These are phyloP conservation scores for Plebejus melissa DNA, from an alignment of 2,888 invertebrate genomes.

Conservation along the genomic window DNA sequence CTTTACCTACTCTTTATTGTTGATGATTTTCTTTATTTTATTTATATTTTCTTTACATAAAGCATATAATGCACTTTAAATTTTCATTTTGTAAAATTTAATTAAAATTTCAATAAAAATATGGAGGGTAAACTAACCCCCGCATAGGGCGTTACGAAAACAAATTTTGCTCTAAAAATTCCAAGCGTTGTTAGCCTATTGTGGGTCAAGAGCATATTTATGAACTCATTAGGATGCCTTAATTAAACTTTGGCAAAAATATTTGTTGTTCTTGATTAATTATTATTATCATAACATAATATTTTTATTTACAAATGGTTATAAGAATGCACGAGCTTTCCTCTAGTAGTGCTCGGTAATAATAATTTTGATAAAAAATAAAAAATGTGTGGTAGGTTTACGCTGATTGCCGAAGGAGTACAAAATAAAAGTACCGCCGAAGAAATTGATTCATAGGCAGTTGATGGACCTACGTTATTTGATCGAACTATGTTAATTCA, in stretches of 20 bases:
- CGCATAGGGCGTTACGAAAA: not conserved
- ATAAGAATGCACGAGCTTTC: not conserved
- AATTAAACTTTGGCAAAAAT: not conserved
- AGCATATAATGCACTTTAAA: not conserved
- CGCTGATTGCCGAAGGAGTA: too few species aligned
- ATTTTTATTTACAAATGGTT: not conserved
- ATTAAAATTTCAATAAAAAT: not conserved
- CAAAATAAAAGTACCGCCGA: too few species aligned
- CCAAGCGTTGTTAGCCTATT: not conserved
- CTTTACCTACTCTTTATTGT: not conserved
- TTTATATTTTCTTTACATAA: not conserved
- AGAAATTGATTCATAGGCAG: too few species aligned
- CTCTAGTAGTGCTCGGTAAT: too few species aligned
- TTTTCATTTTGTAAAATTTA: not conserved
- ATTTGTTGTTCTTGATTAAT: not conserved
- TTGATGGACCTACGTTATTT: too few species aligned
- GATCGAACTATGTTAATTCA: too few species aligned
- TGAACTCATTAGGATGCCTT: not conserved
- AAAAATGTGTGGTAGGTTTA: too few species aligned
- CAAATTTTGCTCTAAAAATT: not conserved
- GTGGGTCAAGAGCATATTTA: constrained; percentile 3
- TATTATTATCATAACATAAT: not conserved
- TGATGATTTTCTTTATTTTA: not conserved
- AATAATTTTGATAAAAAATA: too few species aligned
- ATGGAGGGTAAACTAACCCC: not conserved